Evolutionary conservation across 2,888 invertebrate species (phyloP), one percentile per base, ranked within the genome.

Genomic region (Thymelicus sylvestris): DNA sequence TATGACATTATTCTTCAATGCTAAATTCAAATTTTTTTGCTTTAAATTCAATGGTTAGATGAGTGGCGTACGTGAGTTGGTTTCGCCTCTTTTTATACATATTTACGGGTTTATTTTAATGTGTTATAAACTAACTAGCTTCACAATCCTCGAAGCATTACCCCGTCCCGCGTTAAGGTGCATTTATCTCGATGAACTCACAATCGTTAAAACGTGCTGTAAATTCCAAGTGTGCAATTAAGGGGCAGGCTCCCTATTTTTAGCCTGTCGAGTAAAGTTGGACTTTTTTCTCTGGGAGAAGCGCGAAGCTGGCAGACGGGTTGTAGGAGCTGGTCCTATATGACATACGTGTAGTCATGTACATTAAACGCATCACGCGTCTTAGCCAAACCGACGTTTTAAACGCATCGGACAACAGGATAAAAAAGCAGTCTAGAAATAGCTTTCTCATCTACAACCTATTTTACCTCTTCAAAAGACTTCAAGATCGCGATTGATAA

Each of bases 201-300:
- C 80, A 82, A 85, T 88, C 89, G 88, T 89, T 90, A 89, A 87
- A 86, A 84, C 83, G 85, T 84, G 87, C 84, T 86, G 88, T 90
- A 89, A 90, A 91, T 90, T 88, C 91, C 90, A 84, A 88, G 85
- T 83, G 81, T 84, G 88, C 89, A 86, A 90, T 91, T 91, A 91
- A 88, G 88, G 86, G 78, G 80, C 86, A 75, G 81, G 81, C 82
- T 85, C 78, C 83, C 88, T 92, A 92, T 92, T 91, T 92, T 91
- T 92, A 92, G 91, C 85, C 80, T 80, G 78, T 77, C 82, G 80
- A 77, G 76, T 80, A 80, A 78, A 78, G 72, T 78, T 78, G 78
- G 72, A 77, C 80, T 87, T 89, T 86, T 86, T 86, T 83, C 77
- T 80, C 78, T 73, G 80, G 78, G 78, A 77, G 80, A 79, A 79